A percentile compares a stretch with the other conserved stretches of the same genome.
Evolutionary conservation across 2,797 vertebrate species (phyloP).

Genomic region (Pelodytes ibericus): DNA sequence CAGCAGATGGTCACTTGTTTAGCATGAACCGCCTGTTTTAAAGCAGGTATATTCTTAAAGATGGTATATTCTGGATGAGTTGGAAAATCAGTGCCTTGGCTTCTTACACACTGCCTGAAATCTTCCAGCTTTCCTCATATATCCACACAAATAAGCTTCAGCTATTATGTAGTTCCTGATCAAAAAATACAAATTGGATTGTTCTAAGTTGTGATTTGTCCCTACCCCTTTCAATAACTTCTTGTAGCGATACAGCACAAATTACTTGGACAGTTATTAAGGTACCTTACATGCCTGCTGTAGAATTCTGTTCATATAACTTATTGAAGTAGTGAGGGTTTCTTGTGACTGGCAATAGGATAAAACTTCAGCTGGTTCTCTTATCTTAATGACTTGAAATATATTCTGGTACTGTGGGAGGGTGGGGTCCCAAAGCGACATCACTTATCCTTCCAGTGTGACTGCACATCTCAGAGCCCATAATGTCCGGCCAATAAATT

Average conservation of each 20-base stretch:
- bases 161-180: neutral
- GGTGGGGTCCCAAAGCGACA: neutral
- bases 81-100: neutral
- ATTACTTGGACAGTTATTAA: neutral
- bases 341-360: neutral
- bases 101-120: neutral
- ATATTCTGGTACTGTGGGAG: conserved; percentile 26
- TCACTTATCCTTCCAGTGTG: neutral
- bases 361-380: neutral
- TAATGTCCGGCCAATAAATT: neutral
- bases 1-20: neutral
- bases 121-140: neutral
- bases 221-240: too few species aligned
- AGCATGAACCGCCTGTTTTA: neutral
- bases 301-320: neutral
- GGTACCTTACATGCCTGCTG: neutral
- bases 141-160: neutral
- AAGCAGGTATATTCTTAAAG: neutral
- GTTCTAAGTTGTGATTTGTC: neutral
- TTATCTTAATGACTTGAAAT: conserved; percentile 41
- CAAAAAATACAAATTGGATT: neutral
- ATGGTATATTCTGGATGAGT: neutral
- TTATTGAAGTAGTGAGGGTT: neutral
- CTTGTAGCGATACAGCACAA: too few species aligned
- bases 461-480: neutral